Evolutionary conservation across 1,140 invertebrate genomes (phyloP).

Genomic region (Drosophila repleta): DNA sequence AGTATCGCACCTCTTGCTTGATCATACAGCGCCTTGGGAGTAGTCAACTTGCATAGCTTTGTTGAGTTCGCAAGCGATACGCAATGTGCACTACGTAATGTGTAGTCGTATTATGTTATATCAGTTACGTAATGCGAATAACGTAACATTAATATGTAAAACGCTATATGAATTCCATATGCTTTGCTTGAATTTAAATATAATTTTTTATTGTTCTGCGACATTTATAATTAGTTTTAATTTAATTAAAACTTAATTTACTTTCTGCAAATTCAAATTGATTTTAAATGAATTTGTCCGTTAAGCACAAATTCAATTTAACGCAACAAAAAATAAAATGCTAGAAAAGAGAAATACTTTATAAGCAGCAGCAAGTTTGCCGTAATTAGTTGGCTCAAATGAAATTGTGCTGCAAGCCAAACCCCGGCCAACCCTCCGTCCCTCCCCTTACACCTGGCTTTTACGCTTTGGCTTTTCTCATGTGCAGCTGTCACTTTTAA

Average conservation of each 20-base stretch:
- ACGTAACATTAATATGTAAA: too few species aligned
- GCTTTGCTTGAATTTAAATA: too few species aligned
- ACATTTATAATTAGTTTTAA: conserved; percentile 12
- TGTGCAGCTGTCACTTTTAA: conserved; percentile 78
- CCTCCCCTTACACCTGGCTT: not conserved
- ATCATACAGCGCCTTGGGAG: too few species aligned
- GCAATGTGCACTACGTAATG: too few species aligned
- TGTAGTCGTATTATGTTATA: too few species aligned
- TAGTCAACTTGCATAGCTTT: too few species aligned
- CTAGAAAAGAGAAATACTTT: conserved; percentile 31
- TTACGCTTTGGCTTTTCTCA: conserved; percentile 37
- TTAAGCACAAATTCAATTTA: not conserved
- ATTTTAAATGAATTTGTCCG: not conserved
- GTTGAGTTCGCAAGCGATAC: too few species aligned
- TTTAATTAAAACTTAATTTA: conserved; percentile 15
- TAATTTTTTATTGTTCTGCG: not conserved
- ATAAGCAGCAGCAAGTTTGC: conserved; percentile 65
- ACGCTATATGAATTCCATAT: too few species aligned
- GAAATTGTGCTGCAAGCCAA: conserved; percentile 35
- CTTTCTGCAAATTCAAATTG: conserved; percentile 8
- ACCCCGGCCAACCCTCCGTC: not conserved
- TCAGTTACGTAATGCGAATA: too few species aligned
- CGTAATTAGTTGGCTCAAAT: conserved; percentile 73
- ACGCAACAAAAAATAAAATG: not conserved
- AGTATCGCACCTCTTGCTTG: too few species aligned